Conservation (phyloP, 2,113 vertebrate species). For the Panthera leo region DNA sequence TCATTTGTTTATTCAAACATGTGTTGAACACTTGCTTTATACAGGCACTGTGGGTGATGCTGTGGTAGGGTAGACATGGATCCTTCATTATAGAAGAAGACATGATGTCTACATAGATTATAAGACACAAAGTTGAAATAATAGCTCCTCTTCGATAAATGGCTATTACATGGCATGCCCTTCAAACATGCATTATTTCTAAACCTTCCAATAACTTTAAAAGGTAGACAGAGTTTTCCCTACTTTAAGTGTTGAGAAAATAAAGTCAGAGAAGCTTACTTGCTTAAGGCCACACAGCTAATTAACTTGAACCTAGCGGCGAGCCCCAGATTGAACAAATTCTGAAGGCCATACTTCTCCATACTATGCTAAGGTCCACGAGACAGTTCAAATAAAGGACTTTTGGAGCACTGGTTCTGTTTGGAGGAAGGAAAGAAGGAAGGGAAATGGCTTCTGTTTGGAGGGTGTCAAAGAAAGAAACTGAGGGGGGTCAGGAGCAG, state of each 20-base stretch:
- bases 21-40: background rate
- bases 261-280: background rate
- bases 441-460: background rate
- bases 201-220: background rate
- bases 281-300: background rate
- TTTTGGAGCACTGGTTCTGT: background rate
- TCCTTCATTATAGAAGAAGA: background rate
- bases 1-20: background rate
- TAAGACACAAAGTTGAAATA: background rate
- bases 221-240: background rate
- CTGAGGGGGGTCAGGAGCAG: background rate
- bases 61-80: background rate
- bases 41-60: background rate
- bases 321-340: background rate
- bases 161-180: background rate
- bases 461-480: background rate
- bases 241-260: background rate
- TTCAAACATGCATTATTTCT: background rate
- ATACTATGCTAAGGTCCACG: background rate
- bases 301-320: background rate
- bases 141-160: background rate
- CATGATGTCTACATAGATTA: background rate
- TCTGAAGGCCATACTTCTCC: background rate
- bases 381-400: background rate
- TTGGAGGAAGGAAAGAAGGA: background rate